Base-by-base conservation (phyloP, 2,113 vertebrate genomes). In the Dolichallabes microphthalmus region DNA sequence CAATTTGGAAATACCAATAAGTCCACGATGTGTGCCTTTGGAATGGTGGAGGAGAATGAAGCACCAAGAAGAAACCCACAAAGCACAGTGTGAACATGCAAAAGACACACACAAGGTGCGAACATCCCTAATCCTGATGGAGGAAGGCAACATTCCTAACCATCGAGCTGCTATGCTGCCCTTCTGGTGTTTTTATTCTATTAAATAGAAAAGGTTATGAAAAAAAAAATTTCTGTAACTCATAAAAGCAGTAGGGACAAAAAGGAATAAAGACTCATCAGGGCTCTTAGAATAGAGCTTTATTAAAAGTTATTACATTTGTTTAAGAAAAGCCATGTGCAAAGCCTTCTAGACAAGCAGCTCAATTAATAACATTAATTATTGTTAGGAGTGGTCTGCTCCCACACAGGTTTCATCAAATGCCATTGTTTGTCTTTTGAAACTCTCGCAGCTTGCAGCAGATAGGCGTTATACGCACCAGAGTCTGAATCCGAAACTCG, bases 261-360 rank as follows among this genome's bases (percentile, higher is more conserved):
- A 58, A 20, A 60, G 5, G 5, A 45, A 53, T 20, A 79, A 13
- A 64, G 74, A 86, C 81, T 82, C 85, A 0, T 35, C 76, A 64
- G 35, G 60, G 13, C 20, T 78, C 71, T 88, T 88, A 87, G 79
- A 90, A 83, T 50, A 55, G 66, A 74, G 77, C 79, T 93, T 94
- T 93, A 93, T 93, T 94, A 87, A 91, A 92, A 87, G 87, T 88
- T 83, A 90, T 86, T 83, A 86, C 89, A 87, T 83, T 63, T 86
- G 71, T 85, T 91, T 89, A 90, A 87, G 86, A 91, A 93, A 92
- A 91, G 86, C 69, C 87, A 85, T 80, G 85, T 91, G 88, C 83
- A 90, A 90, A 89, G 86, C 87, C 66, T 50, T 73, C 7, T 27
- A 73, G 19, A 52, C 74, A 53, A 45, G 55, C 25, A 12, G 45